Percentiles rank a stretch among this genome's conserved stretches.
Evolutionary conservation across 2,797 vertebrate species (phyloP).

Genomic region (Capromys pilorides): DNA sequence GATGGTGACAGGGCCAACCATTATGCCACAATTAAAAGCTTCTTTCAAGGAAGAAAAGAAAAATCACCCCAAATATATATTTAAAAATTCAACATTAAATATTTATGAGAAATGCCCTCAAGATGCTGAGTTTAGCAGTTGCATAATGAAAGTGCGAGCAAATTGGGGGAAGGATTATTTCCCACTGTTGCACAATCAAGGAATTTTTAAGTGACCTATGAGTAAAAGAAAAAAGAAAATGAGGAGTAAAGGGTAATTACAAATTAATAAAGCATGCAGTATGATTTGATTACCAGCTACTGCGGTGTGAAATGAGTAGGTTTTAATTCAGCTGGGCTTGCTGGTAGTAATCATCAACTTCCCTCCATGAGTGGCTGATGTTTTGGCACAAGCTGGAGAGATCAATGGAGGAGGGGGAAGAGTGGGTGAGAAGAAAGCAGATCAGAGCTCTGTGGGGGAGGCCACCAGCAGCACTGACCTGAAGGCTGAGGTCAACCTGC

Average conservation of each 20-base stretch:
- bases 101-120: conserved; percentile 73
- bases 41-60: conserved; percentile 71
- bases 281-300: conserved; percentile 69
- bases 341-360: conserved; percentile 68
- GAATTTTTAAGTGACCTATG: conserved; percentile 74
- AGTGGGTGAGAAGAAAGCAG: not conserved
- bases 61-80: conserved; percentile 74
- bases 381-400: not conserved
- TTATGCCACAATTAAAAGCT: conserved; percentile 75
- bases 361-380: conserved; percentile 34
- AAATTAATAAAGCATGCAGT: conserved; percentile 75
- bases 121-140: conserved; percentile 73
- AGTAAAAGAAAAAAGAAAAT: conserved; percentile 49
- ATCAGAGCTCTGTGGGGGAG: conserved; percentile 42
- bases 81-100: conserved; percentile 71
- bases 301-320: conserved; percentile 78
- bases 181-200: conserved; percentile 63
- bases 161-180: conserved; percentile 64
- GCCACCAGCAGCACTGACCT: not conserved
- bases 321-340: conserved; percentile 74
- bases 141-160: conserved; percentile 64
- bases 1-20: conserved; percentile 60
- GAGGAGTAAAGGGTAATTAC: not conserved
- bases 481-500: not conserved
- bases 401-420: not conserved